Evolutionary conservation across 2,797 vertebrate species (phyloP).

Genomic region (Picus viridis): DNA sequence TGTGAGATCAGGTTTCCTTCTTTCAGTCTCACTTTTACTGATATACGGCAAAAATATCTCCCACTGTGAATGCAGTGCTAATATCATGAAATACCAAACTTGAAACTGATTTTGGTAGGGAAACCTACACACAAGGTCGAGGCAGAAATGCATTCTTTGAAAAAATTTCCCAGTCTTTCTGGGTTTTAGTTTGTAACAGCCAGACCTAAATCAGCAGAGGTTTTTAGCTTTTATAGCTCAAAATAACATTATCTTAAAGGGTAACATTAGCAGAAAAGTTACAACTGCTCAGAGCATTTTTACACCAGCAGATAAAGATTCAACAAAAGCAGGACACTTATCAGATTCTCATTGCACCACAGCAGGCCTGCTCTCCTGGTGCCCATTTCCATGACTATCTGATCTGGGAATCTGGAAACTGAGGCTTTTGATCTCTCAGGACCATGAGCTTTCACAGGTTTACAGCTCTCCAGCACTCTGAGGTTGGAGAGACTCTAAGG

Average conservation of each 20-base stretch:
- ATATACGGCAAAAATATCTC: not conserved
- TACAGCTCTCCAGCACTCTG: not conserved
- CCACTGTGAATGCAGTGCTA: not conserved
- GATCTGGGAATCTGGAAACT: not conserved
- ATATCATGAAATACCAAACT: not conserved
- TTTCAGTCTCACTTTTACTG: not conserved
- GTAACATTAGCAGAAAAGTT: not conserved
- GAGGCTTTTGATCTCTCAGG: not conserved
- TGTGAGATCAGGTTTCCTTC: not conserved
- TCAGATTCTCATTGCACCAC: not conserved
- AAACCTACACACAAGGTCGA: not conserved
- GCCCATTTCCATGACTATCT: not conserved
- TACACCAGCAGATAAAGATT: not conserved
- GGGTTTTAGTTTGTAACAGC: not conserved
- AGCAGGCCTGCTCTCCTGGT: accelerated
- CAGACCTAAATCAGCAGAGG: not conserved
- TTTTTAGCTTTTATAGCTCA: not conserved
- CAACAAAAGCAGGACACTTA: not conserved
- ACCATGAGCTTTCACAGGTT: not conserved
- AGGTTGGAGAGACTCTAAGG: not conserved
- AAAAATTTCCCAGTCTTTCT: not conserved
- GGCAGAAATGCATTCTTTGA: not conserved
- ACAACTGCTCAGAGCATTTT: not conserved
- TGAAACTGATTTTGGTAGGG: not conserved
- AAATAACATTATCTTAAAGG: not conserved